Evolutionary conservation across 2,113 vertebrate species (phyloP).

Genomic region (Catagonus wagneri): DNA sequence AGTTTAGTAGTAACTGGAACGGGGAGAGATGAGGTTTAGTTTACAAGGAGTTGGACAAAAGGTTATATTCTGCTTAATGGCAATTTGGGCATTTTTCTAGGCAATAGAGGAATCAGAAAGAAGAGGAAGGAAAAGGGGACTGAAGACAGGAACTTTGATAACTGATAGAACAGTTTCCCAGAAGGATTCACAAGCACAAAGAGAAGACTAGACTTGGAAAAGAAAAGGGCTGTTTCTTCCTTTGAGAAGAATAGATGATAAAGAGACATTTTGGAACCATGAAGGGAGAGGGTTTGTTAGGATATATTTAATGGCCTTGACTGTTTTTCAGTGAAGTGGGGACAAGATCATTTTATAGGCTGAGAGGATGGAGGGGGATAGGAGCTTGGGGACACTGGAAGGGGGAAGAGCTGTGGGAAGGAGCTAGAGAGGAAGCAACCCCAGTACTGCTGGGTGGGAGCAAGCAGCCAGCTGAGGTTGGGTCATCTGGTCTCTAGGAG

Average conservation of each 20-base stretch:
- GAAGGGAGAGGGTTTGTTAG: not conserved
- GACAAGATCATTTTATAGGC: not conserved
- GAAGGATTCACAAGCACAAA: conserved; percentile 4
- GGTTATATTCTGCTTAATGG: not conserved
- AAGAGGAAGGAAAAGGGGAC: not conserved
- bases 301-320: not conserved
- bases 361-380: not conserved
- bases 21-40: not conserved
- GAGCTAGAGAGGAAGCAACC: not conserved
- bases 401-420: not conserved
- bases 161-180: not conserved
- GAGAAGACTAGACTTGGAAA: not conserved
- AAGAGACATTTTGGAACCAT: not conserved
- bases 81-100: conserved; percentile 3
- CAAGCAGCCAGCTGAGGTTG: not conserved
- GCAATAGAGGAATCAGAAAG: not conserved
- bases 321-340: not conserved
- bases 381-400: not conserved
- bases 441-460: not conserved
- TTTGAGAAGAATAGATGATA: not conserved
- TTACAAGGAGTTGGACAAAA: not conserved
- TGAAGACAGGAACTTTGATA: not conserved
- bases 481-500: not conserved
- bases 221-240: not conserved
- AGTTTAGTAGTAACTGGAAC: not conserved